phyloP scores from a whole-genome alignment of 23 tunicate species.

The Trididemnum clinides region DNA sequence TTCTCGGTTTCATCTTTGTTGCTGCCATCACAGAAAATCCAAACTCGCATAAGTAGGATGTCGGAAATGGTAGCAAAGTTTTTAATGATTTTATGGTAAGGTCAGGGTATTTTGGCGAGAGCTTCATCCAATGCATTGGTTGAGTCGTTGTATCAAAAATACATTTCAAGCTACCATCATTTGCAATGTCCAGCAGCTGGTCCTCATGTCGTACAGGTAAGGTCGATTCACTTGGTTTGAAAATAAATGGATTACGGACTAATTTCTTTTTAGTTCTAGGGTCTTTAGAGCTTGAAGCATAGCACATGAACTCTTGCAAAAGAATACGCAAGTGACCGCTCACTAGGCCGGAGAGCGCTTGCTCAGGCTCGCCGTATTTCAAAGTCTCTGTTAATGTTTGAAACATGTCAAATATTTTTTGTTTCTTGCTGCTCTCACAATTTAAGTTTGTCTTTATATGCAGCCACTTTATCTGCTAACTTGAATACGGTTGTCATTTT shows the following conservation, averaged over 20 bases:
- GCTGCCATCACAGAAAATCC: conserved; percentile 67
- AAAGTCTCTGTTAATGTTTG: too few species aligned
- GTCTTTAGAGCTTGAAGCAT: conserved; percentile 44
- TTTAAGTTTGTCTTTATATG: conserved; percentile 65
- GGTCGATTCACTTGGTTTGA: conserved; percentile 38
- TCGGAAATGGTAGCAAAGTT: conserved; percentile 57
- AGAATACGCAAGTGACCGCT: conserved; percentile 30
- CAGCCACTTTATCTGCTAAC: conserved; percentile 69
- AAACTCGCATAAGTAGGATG: conserved; percentile 54
- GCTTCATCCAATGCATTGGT: conserved; percentile 54
- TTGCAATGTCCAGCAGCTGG: conserved; percentile 56
- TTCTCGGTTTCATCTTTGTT: conserved; percentile 50
- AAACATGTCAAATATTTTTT: conserved; percentile 51
- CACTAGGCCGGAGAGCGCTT: conserved; percentile 30
- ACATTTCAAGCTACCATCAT: conserved; percentile 50
- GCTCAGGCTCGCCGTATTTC: too few species aligned
- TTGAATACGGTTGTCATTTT: conserved; percentile 6
- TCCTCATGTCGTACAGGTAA: conserved; percentile 48
- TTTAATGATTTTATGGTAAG: conserved; percentile 47
- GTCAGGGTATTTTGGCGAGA: conserved; percentile 52
- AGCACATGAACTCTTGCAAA: conserved; percentile 32
- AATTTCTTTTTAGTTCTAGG: conserved; percentile 45
- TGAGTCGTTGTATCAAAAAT: conserved; percentile 41
- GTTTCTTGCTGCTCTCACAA: conserved; percentile 34
- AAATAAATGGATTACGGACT: conserved; percentile 52